Base-by-base conservation (phyloP, 2,113 vertebrate species). In the Puntigrus tetrazona region DNA sequence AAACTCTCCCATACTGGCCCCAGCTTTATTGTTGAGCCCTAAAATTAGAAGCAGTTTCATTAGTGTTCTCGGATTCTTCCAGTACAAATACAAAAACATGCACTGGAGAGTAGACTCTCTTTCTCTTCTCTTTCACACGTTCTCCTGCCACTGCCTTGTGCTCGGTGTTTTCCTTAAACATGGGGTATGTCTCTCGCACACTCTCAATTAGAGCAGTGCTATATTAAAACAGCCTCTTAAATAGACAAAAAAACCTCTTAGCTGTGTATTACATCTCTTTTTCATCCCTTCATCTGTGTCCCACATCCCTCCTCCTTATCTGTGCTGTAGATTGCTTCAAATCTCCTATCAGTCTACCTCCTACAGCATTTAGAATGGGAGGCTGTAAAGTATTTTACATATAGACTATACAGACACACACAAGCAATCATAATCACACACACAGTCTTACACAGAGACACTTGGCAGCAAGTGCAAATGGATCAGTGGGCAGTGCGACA, bases 141-240 rank as follows among this genome's bases (percentile, higher is more conserved):
- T 78, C 36, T 63, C 16, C 16, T 67, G 27, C 41, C 55, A 43
- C 36, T 79, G 55, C 76, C 8, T 79, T 38, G n/a, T 22, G 41
- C 65, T 52, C 11, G 4, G 45, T 70, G 79, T 81, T 55, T 70
- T 31, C 5, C 22, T 55, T 82, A 82, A 82, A 82, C 80, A 82
- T 0, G 13, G 80, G 80, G 20, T 82, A 72, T n/a, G 45, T 82
- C 79, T 47, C 41, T 50, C 65, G 55, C 31, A 55, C 22, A 2
- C 59, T 75, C 73, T 80, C 41, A 63, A 65, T 79, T 79, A 79
- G 55, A 63, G 57, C 77, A 47, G 78, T 38, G 80, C 80, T 82
- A 72, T 70, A 72, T 70, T 82, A 36, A 82, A 82, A 34, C 65
- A 67, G 27, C 38, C 25, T 80, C 27, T 80, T 67, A 80, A 80